Evolutionary conservation across 2,797 vertebrate species (phyloP), one percentile per base, ranked within the genome.

Genomic region (Alca torda): DNA sequence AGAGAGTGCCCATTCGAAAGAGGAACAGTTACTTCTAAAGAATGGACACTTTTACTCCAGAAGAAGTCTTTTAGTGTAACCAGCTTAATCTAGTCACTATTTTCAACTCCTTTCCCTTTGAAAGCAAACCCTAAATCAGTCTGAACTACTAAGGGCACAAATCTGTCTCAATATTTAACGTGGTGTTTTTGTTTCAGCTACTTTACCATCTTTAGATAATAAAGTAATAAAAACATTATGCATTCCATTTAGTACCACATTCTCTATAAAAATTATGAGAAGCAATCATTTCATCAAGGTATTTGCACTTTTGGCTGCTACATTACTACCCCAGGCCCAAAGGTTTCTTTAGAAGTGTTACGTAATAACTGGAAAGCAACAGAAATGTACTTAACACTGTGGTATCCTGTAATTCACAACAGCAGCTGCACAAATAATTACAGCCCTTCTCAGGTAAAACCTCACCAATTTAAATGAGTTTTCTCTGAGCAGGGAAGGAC

Each of bases 391-490:
- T 90, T 87, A 89, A 70, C 31, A 41, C 16, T 59, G 28, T 35
- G 33, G 16, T 87, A 64, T 64, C 70, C 72, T 75, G 41, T 50
- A 80, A 95, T 76, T 76, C 45, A 21, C 21, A 73, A 84, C 33
- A 74, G 63, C 70, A 96, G 63, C 64, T 90, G 63, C 70, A 88
- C 67, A 88, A 94, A 84, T 67, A 90, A 86, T 82, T 82, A 88
- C 56, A 90, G n/a, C 18, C 33, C 26, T 94, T 79, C 84, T 87
- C 72, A 93, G 31, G 67, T 84, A 86, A 77, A 84, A 79, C 24
- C 37, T 79, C 51, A 53, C 26, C 15, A 59, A 65, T 53, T 90
- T 70, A 90, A 82, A 61, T 30, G 10, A 26, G 43, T 61, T 69
- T 88, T 68, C 24, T 63, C 67, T 35, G 24, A 67, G 54, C 6